phyloP scores from a whole-genome alignment of 2,797 vertebrate species.

The Gymnothorax reevesii region DNA sequence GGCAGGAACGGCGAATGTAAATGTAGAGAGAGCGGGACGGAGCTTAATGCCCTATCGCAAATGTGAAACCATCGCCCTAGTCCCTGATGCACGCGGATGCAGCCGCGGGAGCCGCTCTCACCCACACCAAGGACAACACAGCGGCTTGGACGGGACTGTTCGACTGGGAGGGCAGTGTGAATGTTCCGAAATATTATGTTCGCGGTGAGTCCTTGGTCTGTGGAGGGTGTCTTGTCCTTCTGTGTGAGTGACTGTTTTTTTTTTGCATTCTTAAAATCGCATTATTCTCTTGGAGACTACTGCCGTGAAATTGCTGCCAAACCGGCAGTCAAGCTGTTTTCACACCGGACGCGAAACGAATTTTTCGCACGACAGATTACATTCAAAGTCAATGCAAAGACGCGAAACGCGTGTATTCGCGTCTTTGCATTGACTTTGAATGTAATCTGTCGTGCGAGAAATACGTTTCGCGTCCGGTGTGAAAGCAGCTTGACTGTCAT shows the following conservation, averaged over 20 bases:
- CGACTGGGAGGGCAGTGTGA: conserved; percentile 45
- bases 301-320: background rate
- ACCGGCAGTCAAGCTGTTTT: background rate
- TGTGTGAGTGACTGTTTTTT: conserved; percentile 34
- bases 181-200: conserved; percentile 58
- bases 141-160: conserved; percentile 13
- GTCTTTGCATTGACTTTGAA: no score
- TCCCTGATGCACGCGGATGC: conserved; percentile 43
- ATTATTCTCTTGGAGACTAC: conserved; percentile 21
- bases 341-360: no score
- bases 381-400: no score
- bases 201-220: conserved; percentile 67
- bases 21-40: conserved; percentile 57
- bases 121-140: conserved; percentile 32
- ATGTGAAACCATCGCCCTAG: conserved; percentile 46
- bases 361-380: no score
- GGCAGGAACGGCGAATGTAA: conserved; percentile 64
- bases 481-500: background rate
- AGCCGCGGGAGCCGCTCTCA: conserved; percentile 19
- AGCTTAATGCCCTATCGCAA: conserved; percentile 26
- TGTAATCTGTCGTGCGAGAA: no score
- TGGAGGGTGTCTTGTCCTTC: conserved; percentile 34
- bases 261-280: background rate
- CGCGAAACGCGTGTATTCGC: no score
- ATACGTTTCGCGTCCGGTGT: no score